Conservation (phyloP, 2,888 invertebrate genomes). For the Eupithecia pulchellata region DNA sequence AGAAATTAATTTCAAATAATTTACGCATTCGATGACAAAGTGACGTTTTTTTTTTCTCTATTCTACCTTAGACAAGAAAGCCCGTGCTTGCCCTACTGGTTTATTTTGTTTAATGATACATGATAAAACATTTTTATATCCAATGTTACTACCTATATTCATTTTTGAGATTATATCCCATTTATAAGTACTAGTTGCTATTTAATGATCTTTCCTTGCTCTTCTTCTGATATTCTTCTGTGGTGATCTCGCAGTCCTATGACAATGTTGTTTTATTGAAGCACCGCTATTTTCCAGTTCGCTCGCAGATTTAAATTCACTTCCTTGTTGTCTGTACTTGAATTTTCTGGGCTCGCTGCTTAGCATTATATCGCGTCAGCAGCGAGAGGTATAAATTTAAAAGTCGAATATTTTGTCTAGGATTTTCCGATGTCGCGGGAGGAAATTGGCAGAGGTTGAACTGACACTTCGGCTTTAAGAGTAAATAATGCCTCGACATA, state of each 20-base stretch:
- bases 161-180: too few species aligned
- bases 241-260: neutral
- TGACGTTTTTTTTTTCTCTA: too few species aligned
- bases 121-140: too few species aligned
- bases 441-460: constrained; percentile 27
- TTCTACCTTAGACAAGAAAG: too few species aligned
- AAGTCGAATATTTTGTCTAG: constrained; percentile 39
- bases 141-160: too few species aligned
- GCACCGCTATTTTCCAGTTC: constrained; percentile 63
- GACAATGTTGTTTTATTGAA: constrained; percentile 37
- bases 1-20: too few species aligned
- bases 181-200: too few species aligned
- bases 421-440: constrained; percentile 24
- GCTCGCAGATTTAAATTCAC: constrained; percentile 70
- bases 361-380: constrained; percentile 39
- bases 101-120: too few species aligned
- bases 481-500: too few species aligned
- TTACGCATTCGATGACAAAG: too few species aligned
- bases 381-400: constrained; percentile 36
- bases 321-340: constrained; percentile 58
- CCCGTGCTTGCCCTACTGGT: too few species aligned
- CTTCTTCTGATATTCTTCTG: neutral
- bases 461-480: neutral
- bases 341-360: constrained; percentile 39
- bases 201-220: neutral